Base-by-base conservation (phyloP, 1,140 invertebrate species). In the Rhopalosiphum maidis region DNA sequence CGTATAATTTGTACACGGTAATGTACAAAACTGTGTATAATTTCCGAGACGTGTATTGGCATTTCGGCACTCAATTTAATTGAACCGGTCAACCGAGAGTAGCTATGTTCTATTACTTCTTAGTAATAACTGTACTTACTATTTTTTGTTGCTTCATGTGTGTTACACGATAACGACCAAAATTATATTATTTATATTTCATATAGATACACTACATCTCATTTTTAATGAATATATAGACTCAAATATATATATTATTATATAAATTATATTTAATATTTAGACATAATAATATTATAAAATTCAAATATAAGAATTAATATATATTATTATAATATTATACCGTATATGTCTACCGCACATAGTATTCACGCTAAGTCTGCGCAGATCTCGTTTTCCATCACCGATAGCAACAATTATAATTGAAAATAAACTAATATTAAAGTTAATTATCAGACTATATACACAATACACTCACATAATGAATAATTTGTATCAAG, bases 41-140 rank as follows among this genome's bases (percentile, higher is more conserved):
- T 87, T 87, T 87, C 86, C 43, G 30, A 87, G 86, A 87, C 86
- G 86, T 87, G 46, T 87, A 87, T 87, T n/a, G 86, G 86, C 51
- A 89, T 55, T 89, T 89, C 88, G 48, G 88, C 48, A 89, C 48
- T 89, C 48, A 89, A 55, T 89, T 89, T 89, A 54, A 55, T 89
- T 89, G 88, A 89, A 89, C 88, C 88, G 86, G 86, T 87, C 86
- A 87, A 87, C 86, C 46, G 46, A 87, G 41, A 88, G 46, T 35
- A 30, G 86, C 30, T 68, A 68, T 68, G 60, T 68, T 68, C n/a
- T 68, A 68, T 68, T 68, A 68, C 60, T 88, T 89, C n/a, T 55
- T 37, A 37, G 35, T 54, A 89, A 55, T 89, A 89, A 89, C 48
- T 54, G 46, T 89, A 51, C 87, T 88, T 85, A 25, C 37, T 68